These are phyloP conservation scores for Tiaroga cobitis DNA, from an alignment of 2,797 vertebrate genomes.

Conservation along the genomic window DNA sequence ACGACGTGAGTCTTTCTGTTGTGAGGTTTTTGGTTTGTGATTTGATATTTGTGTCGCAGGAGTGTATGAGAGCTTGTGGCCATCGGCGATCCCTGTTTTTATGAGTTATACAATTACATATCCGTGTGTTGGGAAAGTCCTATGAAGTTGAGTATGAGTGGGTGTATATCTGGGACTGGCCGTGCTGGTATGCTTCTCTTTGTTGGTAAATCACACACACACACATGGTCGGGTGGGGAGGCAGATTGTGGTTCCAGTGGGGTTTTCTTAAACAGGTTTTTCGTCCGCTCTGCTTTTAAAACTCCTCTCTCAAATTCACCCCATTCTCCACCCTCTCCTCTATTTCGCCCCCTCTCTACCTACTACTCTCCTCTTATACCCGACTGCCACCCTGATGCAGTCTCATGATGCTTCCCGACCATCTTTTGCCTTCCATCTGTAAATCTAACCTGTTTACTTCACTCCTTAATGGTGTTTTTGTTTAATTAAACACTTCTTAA, in stretches of 20 bases:
- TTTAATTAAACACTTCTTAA: background rate
- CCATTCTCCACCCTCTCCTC: conserved; percentile 72
- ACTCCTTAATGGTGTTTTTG: background rate
- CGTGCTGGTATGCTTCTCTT: conserved; percentile 68
- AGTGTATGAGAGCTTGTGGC: conserved; percentile 1
- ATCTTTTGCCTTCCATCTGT: background rate
- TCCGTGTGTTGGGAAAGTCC: conserved; percentile 17
- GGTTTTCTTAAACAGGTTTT: conserved; percentile 77
- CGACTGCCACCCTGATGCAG: conserved; percentile 25
- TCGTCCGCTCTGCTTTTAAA: conserved; percentile 65
- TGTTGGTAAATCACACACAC: conserved; percentile 68
- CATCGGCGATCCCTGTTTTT: conserved; percentile 12
- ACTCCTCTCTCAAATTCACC: conserved; percentile 68
- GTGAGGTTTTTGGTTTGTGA: conserved; percentile 14
- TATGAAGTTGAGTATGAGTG: conserved; percentile 58
- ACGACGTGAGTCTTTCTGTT: conserved; percentile 9
- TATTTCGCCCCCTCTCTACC: conserved; percentile 18
- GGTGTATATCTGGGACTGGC: conserved; percentile 73
- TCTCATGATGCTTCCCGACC: conserved; percentile 14
- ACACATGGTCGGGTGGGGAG: conserved; percentile 73
- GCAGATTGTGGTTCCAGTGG: conserved; percentile 79
- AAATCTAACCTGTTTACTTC: background rate
- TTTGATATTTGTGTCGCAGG: conserved; percentile 32
- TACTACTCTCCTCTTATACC: conserved; percentile 26
- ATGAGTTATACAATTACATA: conserved; percentile 30